Evolutionary conservation across 2,797 vertebrate genomes (phyloP), one percentile per base, ranked within the genome.

Genomic region (Pagetopsis macropterus): DNA sequence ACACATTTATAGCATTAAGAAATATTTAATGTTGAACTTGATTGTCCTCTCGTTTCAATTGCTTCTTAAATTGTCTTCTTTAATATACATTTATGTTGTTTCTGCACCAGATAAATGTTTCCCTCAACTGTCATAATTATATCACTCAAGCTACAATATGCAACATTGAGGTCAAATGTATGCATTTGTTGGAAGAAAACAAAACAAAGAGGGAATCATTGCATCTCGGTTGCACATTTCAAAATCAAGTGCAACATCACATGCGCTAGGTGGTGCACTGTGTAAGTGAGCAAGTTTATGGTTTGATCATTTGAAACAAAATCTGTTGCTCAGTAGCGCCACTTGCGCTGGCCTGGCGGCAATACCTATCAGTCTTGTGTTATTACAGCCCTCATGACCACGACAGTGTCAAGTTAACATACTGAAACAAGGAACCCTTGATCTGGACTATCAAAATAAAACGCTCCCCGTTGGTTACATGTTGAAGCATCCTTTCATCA

Each of bases 331-430:
- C 94, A 88, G 88, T 87, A 93, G 93, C 94, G 93, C 94, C 94
- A 83, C 93, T 93, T 84, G 89, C 87, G 90, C 91, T 92, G 89
- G 91, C 88, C 93, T 88, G 85, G 92, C 90, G 93, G 93, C 93
- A 89, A 89, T 86, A 90, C 84, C 88, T 75, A 90, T 91, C 90
- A 90, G 85, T 91, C 87, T 86, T 88, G 91, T 93, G 92, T 93
- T 94, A 92, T 94, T 93, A 92, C 93, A 93, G 88, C 89, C 91
- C 97, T 97, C 96, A 96, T 97, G 96, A 96, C 94, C 93, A 90
- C 89, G 89, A 91, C 87, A 74, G 13, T 64, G 64, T 89, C 71
- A 90, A 70, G 63, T 0, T 1, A 2, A n/a, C 2, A 7, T 0
- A 21, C 19, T 59, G 0, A 4, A 2, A 16, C 8, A 4, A 9